Percentiles rank a stretch among this genome's conserved stretches.
phyloP scores from a whole-genome alignment of 2,113 vertebrate species.

The Cyprinus carpio region DNA sequence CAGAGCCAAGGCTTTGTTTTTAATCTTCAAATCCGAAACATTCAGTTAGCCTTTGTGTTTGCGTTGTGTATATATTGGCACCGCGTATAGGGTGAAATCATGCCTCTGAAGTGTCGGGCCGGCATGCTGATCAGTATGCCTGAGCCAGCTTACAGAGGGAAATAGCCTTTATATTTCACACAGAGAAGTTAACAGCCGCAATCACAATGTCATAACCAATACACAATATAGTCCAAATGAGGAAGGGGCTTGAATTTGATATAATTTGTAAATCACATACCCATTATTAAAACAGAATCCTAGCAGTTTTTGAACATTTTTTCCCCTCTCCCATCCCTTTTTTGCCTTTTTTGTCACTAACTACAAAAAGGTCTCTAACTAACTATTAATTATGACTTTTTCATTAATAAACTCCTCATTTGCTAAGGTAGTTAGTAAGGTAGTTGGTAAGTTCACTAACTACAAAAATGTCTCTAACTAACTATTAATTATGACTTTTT shows the following conservation, averaged over 20 bases:
- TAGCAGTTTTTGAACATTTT: background rate
- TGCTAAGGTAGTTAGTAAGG: too few relatives aligned
- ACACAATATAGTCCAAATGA: slow-evolving; percentile 44
- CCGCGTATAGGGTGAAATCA: background rate
- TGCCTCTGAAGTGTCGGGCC: background rate
- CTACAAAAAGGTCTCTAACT: too few relatives aligned
- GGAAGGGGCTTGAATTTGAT: slow-evolving; percentile 27
- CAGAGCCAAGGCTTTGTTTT: slow-evolving; percentile 16
- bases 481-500: too few relatives aligned
- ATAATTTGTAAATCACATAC: too few relatives aligned
- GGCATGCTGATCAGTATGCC: slow-evolving; percentile 33
- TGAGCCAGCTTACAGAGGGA: slow-evolving; percentile 9
- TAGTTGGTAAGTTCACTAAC: too few relatives aligned
- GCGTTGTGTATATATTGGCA: background rate
- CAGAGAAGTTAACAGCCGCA: slow-evolving; percentile 25
- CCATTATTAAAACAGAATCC: too few relatives aligned
- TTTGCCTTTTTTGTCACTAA: too few relatives aligned
- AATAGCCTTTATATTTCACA: slow-evolving; percentile 28
- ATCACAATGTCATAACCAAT: slow-evolving; percentile 40
- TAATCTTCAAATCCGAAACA: background rate
- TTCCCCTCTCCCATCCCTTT: too few relatives aligned
- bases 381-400: too few relatives aligned
- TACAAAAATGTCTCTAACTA: too few relatives aligned
- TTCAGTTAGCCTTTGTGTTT: background rate
- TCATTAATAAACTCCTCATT: too few relatives aligned